A percentile compares a stretch with the other conserved stretches of the same genome.
Conservation (phyloP, 2,797 vertebrate species). For the Ibycter americanus region DNA sequence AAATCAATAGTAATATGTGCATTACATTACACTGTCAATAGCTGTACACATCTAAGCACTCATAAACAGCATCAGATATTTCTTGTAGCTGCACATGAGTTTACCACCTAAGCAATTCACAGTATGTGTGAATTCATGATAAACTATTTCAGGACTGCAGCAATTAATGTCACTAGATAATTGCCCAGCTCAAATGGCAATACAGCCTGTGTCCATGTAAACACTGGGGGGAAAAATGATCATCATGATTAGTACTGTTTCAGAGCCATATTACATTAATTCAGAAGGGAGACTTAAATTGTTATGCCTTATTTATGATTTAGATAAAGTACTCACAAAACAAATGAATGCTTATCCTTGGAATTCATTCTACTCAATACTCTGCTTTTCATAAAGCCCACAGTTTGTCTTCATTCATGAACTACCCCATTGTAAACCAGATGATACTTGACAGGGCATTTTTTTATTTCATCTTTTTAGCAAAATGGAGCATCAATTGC, state of each 20-base stretch:
- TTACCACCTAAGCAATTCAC: neutral
- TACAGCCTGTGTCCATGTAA: neutral
- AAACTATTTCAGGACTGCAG: neutral
- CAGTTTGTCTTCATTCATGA: neutral
- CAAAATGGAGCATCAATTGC: neutral
- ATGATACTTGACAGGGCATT: neutral
- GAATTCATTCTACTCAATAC: neutral
- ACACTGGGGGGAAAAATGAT: neutral
- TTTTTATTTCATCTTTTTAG: slow-evolving; percentile 16
- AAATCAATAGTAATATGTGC: neutral
- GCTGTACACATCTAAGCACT: neutral
- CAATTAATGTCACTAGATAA: neutral
- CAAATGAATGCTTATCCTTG: neutral
- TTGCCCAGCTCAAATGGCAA: neutral
- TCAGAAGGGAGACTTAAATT: slow-evolving; percentile 15
- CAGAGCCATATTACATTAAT: slow-evolving; percentile 6
- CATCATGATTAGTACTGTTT: neutral
- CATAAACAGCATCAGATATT: neutral
- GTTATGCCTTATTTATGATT: slow-evolving; percentile 24
- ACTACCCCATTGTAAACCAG: neutral
- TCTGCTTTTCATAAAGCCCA: neutral
- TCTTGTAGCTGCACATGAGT: neutral
- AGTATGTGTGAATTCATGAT: neutral
- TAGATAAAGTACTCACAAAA: neutral
- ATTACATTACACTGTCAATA: neutral